Evolutionary conservation across 2,888 invertebrate genomes (phyloP), one percentile per base, ranked within the genome.

Genomic region (Mamestra brassicae): DNA sequence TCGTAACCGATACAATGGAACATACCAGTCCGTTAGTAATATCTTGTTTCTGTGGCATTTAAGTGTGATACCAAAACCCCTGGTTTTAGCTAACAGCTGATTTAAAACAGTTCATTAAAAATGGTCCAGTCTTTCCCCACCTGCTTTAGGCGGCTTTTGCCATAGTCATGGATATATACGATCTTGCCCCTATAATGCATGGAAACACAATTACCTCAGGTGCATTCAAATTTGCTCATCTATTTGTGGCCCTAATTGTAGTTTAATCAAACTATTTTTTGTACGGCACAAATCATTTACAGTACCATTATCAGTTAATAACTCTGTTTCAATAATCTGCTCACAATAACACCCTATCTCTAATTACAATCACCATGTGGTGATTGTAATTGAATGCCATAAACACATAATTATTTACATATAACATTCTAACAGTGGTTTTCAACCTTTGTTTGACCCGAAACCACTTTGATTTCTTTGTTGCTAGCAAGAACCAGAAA

Each of bases 331-430:
- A 47, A 63, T 60, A 75, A 38, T 50, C 55, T 54, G n/a, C 36
- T 2, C 13, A 26, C 66, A 15, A 65, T 45, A 57, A 70, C 6
- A 58, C 11, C 26, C 13, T 52, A 52, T 60, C 58, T 52, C 52
- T 61, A 76, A 76, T 78, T 58, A 71, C 36, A 71, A 68, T 42
- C 57, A 10, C 58, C 15, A 26, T 26, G 26, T 26, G 26, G 26
- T 26, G 26, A 26, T 26, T 26, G 26, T 26, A 26, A 26, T 26
- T 26, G 26, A 26, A 26, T 26, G 26, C 26, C 26, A 26, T 26
- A 26, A 26, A 26, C 26, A 69, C 62, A 54, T 69, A n/a, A n/a
- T n/a, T n/a, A 62, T 74, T 68, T 38, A 64, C 55, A 60, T 38
- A 71, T 60, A 47, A 47, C 47, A 47, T 13, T 47, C 0, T 45